A percentile compares a stretch with the other conserved stretches of the same genome.
phyloP scores from a whole-genome alignment of 2,113 vertebrate genomes.

The Anser brachyrhynchus region DNA sequence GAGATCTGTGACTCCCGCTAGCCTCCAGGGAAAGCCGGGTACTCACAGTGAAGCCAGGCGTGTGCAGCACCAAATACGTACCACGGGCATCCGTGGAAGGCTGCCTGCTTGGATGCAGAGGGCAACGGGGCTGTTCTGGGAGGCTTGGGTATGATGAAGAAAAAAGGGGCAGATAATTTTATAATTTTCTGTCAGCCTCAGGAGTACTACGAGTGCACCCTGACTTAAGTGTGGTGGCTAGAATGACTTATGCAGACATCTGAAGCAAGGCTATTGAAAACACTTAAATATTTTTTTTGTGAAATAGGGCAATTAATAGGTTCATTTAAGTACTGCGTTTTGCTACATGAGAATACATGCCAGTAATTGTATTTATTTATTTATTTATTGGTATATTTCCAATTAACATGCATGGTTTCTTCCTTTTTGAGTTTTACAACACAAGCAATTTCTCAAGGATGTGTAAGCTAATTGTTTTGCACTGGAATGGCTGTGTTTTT shows the following conservation, averaged over 20 bases:
- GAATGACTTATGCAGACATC: neutral
- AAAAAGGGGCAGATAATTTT: neutral
- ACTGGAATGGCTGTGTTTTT: neutral
- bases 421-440: slow-evolving; percentile 38
- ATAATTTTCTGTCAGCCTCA: neutral
- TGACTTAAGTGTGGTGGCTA: neutral
- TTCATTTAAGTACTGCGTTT: neutral
- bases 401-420: neutral
- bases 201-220: neutral
- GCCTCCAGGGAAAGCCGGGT: neutral
- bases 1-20: neutral
- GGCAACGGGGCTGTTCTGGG: neutral
- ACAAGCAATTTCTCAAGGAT: neutral
- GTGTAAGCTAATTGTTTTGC: slow-evolving; percentile 11
- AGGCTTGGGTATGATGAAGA: neutral
- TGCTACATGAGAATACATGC: neutral
- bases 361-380: neutral
- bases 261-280: neutral
- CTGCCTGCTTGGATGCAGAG: rapidly evolving
- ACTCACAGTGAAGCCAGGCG: neutral
- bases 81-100: neutral
- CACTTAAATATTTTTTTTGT: neutral
- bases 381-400: neutral
- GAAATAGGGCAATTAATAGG: neutral
- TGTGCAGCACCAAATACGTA: neutral